A percentile compares a stretch with the other conserved stretches of the same genome.
Conservation (phyloP, 2,888 invertebrate species). For the Girardia tigrina region DNA sequence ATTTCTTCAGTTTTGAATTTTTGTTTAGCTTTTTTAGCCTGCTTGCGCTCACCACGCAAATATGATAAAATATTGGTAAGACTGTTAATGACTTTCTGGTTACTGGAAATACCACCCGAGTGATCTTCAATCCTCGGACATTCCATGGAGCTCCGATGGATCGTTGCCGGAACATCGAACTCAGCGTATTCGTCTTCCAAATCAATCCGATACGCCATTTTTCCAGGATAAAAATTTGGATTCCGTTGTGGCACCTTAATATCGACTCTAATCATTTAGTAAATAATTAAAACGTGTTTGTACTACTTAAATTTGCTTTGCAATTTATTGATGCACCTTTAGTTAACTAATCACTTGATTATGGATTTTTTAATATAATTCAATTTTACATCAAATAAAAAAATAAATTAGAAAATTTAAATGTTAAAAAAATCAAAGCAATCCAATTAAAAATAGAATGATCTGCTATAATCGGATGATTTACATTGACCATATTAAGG, state of each 20-base stretch:
- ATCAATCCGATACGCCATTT: conserved; percentile 97
- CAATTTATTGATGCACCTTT: too few species aligned
- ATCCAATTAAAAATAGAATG: too few species aligned
- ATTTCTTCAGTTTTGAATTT: conserved; percentile 41
- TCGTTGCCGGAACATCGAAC: conserved; percentile 83
- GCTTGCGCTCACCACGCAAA: conserved; percentile 70
- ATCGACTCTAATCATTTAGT: too few species aligned
- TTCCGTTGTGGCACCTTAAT: conserved; percentile 9
- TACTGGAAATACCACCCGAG: conserved; percentile 55
- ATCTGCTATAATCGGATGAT: too few species aligned
- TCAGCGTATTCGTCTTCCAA: conserved; percentile 70
- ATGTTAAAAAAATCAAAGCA: too few species aligned
- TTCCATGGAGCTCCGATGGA: conserved; percentile 70
- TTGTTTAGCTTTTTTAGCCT: conserved; percentile 57
- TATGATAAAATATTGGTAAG: conserved; percentile 89
- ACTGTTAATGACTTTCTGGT: conserved; percentile 75
- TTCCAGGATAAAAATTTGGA: conserved; percentile 78
- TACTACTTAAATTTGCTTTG: too few species aligned
- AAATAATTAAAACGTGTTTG: too few species aligned
- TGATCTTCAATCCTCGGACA: conserved; percentile 52
- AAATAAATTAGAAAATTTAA: too few species aligned
- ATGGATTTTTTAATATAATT: too few species aligned
- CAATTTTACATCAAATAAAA: too few species aligned
- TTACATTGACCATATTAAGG: too few species aligned
- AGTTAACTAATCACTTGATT: too few species aligned